Evolutionary conservation across 2,797 vertebrate genomes (phyloP).

Genomic region (Alectoris magna): DNA sequence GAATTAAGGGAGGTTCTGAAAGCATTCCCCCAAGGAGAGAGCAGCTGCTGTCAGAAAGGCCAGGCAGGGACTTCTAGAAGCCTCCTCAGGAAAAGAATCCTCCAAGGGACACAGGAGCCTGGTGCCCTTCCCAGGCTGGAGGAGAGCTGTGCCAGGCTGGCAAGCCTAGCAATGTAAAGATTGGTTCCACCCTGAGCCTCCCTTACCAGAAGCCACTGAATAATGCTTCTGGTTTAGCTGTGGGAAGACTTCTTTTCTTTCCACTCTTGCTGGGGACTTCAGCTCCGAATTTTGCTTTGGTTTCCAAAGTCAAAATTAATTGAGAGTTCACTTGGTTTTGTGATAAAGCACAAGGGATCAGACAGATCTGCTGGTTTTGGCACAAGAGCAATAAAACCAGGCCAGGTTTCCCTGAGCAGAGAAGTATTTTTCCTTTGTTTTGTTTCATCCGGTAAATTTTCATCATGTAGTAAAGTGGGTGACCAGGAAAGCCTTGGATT

Average conservation of each 20-base stretch:
- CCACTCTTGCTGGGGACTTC: neutral
- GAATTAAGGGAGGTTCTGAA: neutral
- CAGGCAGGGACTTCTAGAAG: neutral
- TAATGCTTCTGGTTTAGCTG: neutral
- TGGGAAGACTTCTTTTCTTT: neutral
- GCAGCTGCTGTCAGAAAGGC: neutral
- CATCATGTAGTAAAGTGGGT: neutral
- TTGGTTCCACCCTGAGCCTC: neutral
- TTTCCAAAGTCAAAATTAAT: neutral
- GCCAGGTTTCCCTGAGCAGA: neutral
- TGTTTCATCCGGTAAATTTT: neutral
- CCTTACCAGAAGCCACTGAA: neutral
- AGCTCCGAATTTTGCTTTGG: neutral
- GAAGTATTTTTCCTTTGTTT: neutral
- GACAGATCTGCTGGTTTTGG: neutral
- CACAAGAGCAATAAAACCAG: neutral
- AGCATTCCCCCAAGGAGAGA: neutral
- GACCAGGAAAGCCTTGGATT: neutral
- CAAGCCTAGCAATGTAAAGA: neutral
- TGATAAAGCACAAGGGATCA: neutral
- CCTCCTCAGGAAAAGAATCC: neutral
- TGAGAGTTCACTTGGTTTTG: neutral
- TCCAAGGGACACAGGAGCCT: neutral
- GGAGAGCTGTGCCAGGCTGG: neutral
- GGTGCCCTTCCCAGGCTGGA: accelerated